Evolutionary conservation across 2,888 invertebrate genomes (phyloP).

Genomic region (Sisyra terminalis): DNA sequence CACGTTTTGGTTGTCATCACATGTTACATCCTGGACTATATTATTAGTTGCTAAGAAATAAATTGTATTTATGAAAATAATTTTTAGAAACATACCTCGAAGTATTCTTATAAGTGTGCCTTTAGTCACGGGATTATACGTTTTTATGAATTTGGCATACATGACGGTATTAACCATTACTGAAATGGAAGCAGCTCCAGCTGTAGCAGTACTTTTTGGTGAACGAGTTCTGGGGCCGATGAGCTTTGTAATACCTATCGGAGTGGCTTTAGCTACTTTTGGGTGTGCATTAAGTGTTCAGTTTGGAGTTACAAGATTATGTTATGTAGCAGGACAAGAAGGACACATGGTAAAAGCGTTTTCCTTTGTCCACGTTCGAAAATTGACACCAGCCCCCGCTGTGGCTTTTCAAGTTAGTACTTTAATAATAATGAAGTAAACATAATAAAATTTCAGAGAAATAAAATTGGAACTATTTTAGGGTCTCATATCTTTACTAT

Average conservation of each 20-base stretch:
- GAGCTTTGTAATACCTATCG: slow-evolving; percentile 52
- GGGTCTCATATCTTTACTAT: slow-evolving; percentile 50
- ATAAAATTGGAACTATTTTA: slow-evolving; percentile 23
- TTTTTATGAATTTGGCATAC: slow-evolving; percentile 75
- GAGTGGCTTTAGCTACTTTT: slow-evolving; percentile 62
- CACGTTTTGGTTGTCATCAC: too few species aligned
- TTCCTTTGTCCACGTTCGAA: slow-evolving; percentile 58
- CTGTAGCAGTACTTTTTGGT: slow-evolving; percentile 67
- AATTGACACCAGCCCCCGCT: slow-evolving; percentile 65
- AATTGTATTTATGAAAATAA: background rate
- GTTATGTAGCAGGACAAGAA: slow-evolving; percentile 65
- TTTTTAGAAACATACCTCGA: slow-evolving; percentile 56
- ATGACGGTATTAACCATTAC: slow-evolving; percentile 58
- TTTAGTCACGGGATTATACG: slow-evolving; percentile 60
- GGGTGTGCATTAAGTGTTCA: slow-evolving; percentile 65
- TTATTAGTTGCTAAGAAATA: too few species aligned
- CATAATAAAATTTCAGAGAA: too few species aligned
- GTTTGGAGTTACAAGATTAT: slow-evolving; percentile 62
- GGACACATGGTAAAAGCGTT: slow-evolving; percentile 66
- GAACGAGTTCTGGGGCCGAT: slow-evolving; percentile 45
- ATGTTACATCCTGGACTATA: too few species aligned
- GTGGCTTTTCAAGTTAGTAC: slow-evolving; percentile 57
- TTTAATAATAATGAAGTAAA: too few species aligned
- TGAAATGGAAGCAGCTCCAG: slow-evolving; percentile 56
- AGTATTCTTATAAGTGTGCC: slow-evolving; percentile 72